Base-by-base conservation (phyloP, 1,140 invertebrate genomes). In the Drosophila equinoxialis region DNA sequence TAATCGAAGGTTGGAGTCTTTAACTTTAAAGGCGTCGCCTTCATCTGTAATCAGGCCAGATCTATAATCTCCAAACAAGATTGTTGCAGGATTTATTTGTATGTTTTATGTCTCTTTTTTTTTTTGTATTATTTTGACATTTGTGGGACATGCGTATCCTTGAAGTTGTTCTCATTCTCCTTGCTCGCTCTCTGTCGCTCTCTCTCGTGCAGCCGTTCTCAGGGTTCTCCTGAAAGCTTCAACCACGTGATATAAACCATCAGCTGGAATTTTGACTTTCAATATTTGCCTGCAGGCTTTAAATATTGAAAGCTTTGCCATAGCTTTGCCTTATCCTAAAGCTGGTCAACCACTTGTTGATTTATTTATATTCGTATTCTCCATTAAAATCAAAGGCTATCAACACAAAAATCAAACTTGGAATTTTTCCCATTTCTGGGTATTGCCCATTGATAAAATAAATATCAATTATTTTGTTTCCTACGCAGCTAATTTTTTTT, bases 11-110 rank as follows among this genome's bases (percentile, higher is more conserved):
- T 68, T 66, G 37, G 68, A 75, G 65, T 62, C 37, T 23, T 59
- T 54, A 10, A 37, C 59, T 68, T 39, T 39, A 65, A 61, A 39
- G 60, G 41, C 33, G 37, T n/a, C 41, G 70, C 59, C 33, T 57
- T 82, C 73, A 54, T 69, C 63, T 67, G 59, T 65, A 87, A 87
- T 83, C 83, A 79, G 83, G 76, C 68, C 83, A 87, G 71, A 30
- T 30, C 65, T 35, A 20, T 11, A 59, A 37, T 37, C 14, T 2
- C 30, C n/a, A 59, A 30, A 57, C 54, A 57, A 59, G 13, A 58
- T 35, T 14, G 26, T 14, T 8, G 33, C 3, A 58, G 37, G 64
- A 70, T 30, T 23, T 20, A 33, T 23, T 30, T 37, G 30, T 30
- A 30, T 30, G 30, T 30, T 30, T 5, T 6, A 1, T 30, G 30